Evolutionary conservation across 2,888 invertebrate genomes (phyloP).

Genomic region (Periphyllus acericola): DNA sequence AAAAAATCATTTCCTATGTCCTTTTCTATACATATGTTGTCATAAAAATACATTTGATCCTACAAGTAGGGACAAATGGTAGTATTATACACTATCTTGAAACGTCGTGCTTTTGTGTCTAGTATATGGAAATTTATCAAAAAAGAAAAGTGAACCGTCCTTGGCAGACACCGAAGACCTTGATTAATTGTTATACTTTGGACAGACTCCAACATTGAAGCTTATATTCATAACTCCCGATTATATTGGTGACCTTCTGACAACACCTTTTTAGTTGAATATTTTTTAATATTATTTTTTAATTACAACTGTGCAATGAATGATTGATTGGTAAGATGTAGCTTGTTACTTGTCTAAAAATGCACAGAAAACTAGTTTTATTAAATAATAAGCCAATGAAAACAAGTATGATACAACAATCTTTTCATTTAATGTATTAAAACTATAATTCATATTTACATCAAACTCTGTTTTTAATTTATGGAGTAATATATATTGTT

Average conservation of each 20-base stretch:
- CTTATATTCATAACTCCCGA: constrained; percentile 24
- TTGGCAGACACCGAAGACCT: constrained; percentile 34
- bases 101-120: constrained; percentile 21
- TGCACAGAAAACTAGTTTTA: too few species aligned
- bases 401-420: too few species aligned
- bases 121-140: constrained; percentile 41
- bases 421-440: too few species aligned
- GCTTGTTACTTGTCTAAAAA: too few species aligned
- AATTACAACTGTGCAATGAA: too few species aligned
- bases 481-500: too few species aligned
- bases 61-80: constrained; percentile 23
- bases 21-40: constrained; percentile 3
- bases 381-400: too few species aligned
- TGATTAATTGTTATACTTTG: constrained; percentile 43
- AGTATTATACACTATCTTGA: constrained; percentile 27
- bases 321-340: too few species aligned
- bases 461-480: too few species aligned
- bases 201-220: neutral
- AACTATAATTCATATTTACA: too few species aligned
- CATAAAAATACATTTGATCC: constrained; percentile 27
- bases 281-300: too few species aligned
- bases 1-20: neutral
- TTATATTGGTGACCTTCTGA: constrained; percentile 5
- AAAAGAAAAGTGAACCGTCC: constrained; percentile 9
- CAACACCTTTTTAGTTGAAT: neutral